phyloP scores from a whole-genome alignment of 2,888 invertebrate genomes.

The Xestobium rufovillosum region DNA sequence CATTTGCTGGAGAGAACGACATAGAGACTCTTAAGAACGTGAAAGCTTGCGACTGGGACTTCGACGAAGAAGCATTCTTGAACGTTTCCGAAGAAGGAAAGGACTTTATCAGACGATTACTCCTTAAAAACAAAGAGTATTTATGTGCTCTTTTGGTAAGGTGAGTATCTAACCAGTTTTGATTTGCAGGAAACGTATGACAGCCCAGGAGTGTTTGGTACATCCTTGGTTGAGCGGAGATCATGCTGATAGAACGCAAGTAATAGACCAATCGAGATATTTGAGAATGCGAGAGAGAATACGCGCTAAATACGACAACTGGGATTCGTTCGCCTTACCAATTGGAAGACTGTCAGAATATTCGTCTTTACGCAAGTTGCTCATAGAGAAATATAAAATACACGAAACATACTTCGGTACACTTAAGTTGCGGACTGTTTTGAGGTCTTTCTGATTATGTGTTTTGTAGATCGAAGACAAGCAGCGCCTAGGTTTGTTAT shows the following conservation, averaged over 20 bases:
- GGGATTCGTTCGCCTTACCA: conserved; percentile 81
- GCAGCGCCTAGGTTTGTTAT: conserved; percentile 98
- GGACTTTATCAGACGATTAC: conserved; percentile 92
- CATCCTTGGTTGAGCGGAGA: conserved; percentile 94
- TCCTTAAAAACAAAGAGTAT: conserved; percentile 89
- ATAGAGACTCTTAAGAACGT: conserved; percentile 97
- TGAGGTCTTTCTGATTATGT: background rate
- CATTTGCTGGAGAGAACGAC: conserved; percentile 98
- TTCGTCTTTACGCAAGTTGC: conserved; percentile 88
- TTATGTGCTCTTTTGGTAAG: conserved; percentile 39
- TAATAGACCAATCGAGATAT: conserved; percentile 80
- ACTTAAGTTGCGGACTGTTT: conserved; percentile 28
- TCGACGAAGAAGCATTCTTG: conserved; percentile 91
- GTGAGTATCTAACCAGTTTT: conserved; percentile 2
- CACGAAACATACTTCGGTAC: conserved; percentile 91
- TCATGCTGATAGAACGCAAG: conserved; percentile 63
- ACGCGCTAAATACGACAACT: conserved; percentile 71
- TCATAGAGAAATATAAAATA: conserved; percentile 94
- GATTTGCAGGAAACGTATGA: conserved; percentile 80
- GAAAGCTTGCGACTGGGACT: conserved; percentile 98
- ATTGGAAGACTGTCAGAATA: conserved; percentile 97
- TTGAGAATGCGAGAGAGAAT: conserved; percentile 81
- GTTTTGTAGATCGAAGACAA: conserved; percentile 77
- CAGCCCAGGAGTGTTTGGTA: conserved; percentile 92
- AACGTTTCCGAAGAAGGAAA: conserved; percentile 94